A percentile compares a stretch with the other conserved stretches of the same genome.
phyloP scores from a whole-genome alignment of 2,113 vertebrate genomes.

The Steatornis caripensis region DNA sequence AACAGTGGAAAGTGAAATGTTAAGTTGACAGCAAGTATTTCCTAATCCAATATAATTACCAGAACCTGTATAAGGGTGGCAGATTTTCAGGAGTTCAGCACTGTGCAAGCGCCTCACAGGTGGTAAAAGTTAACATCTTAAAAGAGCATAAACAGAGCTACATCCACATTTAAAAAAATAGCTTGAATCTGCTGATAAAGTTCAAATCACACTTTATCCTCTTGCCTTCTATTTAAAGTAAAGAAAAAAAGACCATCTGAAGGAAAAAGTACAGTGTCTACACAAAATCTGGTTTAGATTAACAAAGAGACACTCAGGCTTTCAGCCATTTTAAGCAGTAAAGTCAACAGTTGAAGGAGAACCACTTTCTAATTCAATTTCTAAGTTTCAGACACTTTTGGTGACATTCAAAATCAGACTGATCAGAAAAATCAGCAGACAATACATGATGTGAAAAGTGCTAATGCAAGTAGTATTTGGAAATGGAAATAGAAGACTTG shows the following conservation, averaged over 20 bases:
- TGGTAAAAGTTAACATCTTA: background rate
- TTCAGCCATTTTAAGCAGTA: background rate
- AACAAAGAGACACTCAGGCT: background rate
- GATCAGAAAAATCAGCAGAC: background rate
- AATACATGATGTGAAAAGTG: background rate
- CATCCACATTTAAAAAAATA: background rate
- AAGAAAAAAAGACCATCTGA: background rate
- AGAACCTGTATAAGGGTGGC: background rate
- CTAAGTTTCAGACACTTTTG: background rate
- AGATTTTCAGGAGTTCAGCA: background rate
- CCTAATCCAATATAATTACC: background rate
- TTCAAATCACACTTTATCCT: background rate
- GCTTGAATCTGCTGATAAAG: background rate
- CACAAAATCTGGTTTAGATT: background rate
- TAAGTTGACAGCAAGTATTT: background rate
- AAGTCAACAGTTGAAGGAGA: background rate
- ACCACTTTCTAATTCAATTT: background rate
- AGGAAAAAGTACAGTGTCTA: background rate
- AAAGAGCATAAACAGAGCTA: background rate
- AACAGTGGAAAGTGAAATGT: background rate
- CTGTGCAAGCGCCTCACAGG: background rate
- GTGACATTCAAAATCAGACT: background rate
- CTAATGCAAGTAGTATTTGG: background rate
- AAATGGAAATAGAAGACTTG: background rate
- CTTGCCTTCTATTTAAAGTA: constrained; percentile 1